Conservation (phyloP, 2,888 invertebrate genomes). For the Zygaena filipendulae region DNA sequence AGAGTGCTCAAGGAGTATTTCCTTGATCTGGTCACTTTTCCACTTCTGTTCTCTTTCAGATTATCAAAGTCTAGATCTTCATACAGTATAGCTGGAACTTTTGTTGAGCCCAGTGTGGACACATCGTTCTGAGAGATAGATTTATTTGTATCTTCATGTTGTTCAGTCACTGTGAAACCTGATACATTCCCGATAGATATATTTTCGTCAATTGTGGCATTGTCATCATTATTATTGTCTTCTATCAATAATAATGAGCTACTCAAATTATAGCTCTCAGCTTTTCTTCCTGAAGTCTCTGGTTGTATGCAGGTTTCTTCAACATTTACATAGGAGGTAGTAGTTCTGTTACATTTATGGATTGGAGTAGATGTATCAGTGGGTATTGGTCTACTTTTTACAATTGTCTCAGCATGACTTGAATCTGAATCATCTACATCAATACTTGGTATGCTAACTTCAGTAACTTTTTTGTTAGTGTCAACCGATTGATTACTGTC, state of each 20-base stretch:
- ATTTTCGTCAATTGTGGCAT: slow-evolving; percentile 34
- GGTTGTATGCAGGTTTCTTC: neutral
- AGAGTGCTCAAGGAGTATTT: slow-evolving; percentile 47
- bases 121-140: slow-evolving; percentile 16
- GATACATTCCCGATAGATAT: slow-evolving; percentile 53
- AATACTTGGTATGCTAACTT: slow-evolving; percentile 43
- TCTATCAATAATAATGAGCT: slow-evolving; percentile 21
- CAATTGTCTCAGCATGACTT: slow-evolving; percentile 29
- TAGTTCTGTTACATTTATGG: no score
- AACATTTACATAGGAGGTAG: neutral
- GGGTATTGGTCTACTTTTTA: neutral
- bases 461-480: slow-evolving; percentile 35
- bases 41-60: slow-evolving; percentile 48
- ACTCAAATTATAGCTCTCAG: neutral
- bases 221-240: no score
- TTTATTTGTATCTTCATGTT: slow-evolving; percentile 9
- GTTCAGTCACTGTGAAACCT: slow-evolving; percentile 33
- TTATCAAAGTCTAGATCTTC: slow-evolving; percentile 57
- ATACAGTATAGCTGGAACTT: slow-evolving; percentile 49
- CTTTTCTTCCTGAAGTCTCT: neutral
- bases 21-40: slow-evolving; percentile 35
- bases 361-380: neutral
- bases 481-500: slow-evolving; percentile 61
- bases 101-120: slow-evolving; percentile 46
- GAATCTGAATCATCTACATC: slow-evolving; percentile 71